Base-by-base conservation (phyloP, 2,113 vertebrate genomes). In the Candoia aspera region DNA sequence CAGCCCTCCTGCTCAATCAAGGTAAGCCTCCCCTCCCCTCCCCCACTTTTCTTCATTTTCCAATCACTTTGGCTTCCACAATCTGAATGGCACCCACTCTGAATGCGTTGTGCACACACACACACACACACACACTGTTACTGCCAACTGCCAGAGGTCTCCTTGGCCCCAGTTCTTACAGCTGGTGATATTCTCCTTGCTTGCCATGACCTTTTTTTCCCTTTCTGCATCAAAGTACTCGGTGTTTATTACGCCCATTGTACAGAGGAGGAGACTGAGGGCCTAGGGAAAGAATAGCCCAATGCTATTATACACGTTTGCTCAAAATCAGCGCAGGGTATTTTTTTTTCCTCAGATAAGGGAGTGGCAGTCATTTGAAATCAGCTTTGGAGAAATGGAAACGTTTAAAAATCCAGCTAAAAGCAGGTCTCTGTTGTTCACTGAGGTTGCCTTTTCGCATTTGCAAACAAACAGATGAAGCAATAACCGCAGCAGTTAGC, bases 1-100 rank as follows among this genome's bases (percentile, higher is more conserved):
- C 90, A 96, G 95, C 95, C 33, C 96, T 96, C 58, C 92, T 96
- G 84, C 97, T 98, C 89, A 98, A 95, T 96, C 98, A 99, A 98
- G 99, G 99, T 99, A 97, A 98, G 98, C 92, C 2, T 49, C 19
- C 6, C 0, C 0, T 58, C 68, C 68, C 62, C 12, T 24, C 60
- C 6, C 0, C 33, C 8, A 60, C 6, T 33, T 49, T 0, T 1
- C 33, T 21, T n/a, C 62, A 12, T 57, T 29, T 0, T 57, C 23
- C 21, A 17, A 54, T 57, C 8, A 9, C 46, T 54, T 46, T n/a
- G 23, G 4, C 53, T 54, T 10, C 26, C 54, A 59, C 89, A 46
- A 15, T 33, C 23, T 29, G 26, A 46, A 79, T n/a, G 37, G 73
- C 15, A 0, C 37, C 21, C 1, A 1, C 90, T 29, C 90, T 9